Conservation (phyloP, 2,797 vertebrate genomes). For the Chrysocyon brachyurus region DNA sequence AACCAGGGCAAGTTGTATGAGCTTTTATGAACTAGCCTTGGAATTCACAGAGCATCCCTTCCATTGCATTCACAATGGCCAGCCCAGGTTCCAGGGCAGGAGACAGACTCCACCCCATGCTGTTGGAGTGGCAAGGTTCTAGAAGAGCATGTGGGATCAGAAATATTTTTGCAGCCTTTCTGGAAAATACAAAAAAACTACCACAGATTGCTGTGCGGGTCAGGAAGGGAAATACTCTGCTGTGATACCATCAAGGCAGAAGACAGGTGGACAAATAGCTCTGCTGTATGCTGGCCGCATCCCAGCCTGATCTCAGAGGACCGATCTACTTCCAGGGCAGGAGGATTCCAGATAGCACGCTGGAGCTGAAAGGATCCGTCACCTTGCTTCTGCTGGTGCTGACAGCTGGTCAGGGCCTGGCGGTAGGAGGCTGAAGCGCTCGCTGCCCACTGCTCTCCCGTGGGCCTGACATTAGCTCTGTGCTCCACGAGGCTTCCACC, state of each 20-base stretch:
- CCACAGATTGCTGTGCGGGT: not conserved
- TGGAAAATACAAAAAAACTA: not conserved
- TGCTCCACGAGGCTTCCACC: rapidly evolving
- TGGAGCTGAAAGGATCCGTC: no score
- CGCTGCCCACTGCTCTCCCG: not conserved
- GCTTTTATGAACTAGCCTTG: not conserved
- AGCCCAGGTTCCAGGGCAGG: not conserved
- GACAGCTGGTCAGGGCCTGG: rapidly evolving
- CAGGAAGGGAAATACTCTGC: not conserved
- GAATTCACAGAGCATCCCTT: not conserved
- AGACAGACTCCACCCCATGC: no score
- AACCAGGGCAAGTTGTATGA: not conserved
- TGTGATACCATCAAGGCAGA: not conserved
- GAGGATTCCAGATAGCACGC: rapidly evolving
- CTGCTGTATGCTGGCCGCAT: rapidly evolving
- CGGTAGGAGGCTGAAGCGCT: not conserved
- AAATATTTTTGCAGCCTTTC: not conserved
- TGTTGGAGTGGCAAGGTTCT: not conserved
- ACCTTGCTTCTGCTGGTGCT: not conserved
- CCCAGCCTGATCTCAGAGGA: not conserved
- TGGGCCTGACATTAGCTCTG: not conserved
- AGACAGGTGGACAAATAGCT: not conserved
- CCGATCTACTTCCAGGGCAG: not conserved
- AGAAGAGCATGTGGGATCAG: not conserved
- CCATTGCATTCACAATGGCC: rapidly evolving